A percentile compares a stretch with the other conserved stretches of the same genome.
phyloP scores from a whole-genome alignment of 2,113 vertebrate species.

The Menura novaehollandiae region DNA sequence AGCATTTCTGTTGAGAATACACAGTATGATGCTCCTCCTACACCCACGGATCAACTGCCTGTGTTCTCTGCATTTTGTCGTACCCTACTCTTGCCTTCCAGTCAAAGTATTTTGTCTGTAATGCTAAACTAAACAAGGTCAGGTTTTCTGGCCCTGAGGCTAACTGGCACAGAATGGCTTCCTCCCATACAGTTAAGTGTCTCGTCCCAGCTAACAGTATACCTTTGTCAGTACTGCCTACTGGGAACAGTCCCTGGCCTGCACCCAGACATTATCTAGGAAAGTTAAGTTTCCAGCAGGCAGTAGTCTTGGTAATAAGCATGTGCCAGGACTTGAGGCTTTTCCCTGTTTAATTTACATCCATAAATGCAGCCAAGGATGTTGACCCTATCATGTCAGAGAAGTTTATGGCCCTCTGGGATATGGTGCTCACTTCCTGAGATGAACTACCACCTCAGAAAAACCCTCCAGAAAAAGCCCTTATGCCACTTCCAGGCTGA shows the following conservation, averaged over 20 bases:
- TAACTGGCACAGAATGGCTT: slow-evolving; percentile 29
- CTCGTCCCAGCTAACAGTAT: slow-evolving; percentile 8
- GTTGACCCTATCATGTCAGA: neutral
- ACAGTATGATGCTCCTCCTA: neutral
- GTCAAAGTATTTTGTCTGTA: neutral
- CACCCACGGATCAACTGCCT: fast-evolving
- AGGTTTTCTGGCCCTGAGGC: slow-evolving; percentile 28
- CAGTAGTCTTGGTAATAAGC: neutral
- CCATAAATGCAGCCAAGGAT: neutral
- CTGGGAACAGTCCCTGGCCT: slow-evolving; percentile 36
- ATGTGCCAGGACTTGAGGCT: neutral
- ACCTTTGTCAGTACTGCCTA: slow-evolving; percentile 37
- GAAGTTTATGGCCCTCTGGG: neutral
- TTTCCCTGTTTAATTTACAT: neutral
- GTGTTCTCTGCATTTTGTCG: neutral
- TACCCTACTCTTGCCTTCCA: neutral
- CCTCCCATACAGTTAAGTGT: slow-evolving; percentile 12
- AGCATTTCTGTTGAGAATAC: neutral
- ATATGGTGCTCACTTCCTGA: neutral
- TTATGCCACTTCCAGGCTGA: neutral
- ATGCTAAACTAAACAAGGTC: slow-evolving; percentile 28
- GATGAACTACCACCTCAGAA: neutral
- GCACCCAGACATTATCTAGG: neutral
- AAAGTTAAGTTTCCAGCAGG: neutral
- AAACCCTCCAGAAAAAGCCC: neutral